These are phyloP conservation scores for Cetoscarus ocellatus DNA, from an alignment of 2,797 vertebrate genomes.

Conservation along the genomic window DNA sequence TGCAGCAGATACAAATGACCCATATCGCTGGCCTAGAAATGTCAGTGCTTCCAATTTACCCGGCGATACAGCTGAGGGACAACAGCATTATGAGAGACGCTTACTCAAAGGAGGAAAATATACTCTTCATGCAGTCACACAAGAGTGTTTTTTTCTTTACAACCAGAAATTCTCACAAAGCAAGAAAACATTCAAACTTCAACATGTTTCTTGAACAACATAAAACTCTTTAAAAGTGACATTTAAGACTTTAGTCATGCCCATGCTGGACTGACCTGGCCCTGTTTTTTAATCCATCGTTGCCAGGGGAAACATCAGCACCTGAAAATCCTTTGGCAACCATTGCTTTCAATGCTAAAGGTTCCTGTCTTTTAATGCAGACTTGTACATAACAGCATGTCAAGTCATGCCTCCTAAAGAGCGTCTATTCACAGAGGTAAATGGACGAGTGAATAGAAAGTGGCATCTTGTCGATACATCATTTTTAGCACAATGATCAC, in stretches of 20 bases:
- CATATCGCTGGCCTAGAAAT: constrained; percentile 75
- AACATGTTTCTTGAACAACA: background rate
- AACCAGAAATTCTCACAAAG: constrained; percentile 11
- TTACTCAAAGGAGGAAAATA: constrained; percentile 34
- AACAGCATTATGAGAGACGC: constrained; percentile 46
- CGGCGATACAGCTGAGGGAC: constrained; percentile 62
- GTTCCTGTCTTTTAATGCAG: constrained; percentile 54
- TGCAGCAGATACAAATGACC: constrained; percentile 74
- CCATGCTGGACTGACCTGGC: constrained; percentile 60
- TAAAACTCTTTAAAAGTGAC: constrained; percentile 13
- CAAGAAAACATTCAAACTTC: background rate
- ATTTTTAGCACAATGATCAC: constrained; percentile 57
- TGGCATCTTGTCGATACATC: constrained; percentile 63
- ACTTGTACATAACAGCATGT: constrained; percentile 68
- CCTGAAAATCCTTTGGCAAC: constrained; percentile 79
- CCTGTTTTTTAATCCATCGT: constrained; percentile 74
- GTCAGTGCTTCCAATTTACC: constrained; percentile 79
- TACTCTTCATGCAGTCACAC: constrained; percentile 26
- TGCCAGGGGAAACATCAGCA: constrained; percentile 76
- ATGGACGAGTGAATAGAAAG: constrained; percentile 39
- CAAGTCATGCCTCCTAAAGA: constrained; percentile 52
- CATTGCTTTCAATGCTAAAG: constrained; percentile 58
- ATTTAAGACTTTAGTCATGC: constrained; percentile 48
- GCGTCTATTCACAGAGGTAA: constrained; percentile 42
- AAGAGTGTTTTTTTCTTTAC: constrained; percentile 16